Base-by-base conservation (phyloP, 2,888 invertebrate species). In the Monoplex corrugatus region DNA sequence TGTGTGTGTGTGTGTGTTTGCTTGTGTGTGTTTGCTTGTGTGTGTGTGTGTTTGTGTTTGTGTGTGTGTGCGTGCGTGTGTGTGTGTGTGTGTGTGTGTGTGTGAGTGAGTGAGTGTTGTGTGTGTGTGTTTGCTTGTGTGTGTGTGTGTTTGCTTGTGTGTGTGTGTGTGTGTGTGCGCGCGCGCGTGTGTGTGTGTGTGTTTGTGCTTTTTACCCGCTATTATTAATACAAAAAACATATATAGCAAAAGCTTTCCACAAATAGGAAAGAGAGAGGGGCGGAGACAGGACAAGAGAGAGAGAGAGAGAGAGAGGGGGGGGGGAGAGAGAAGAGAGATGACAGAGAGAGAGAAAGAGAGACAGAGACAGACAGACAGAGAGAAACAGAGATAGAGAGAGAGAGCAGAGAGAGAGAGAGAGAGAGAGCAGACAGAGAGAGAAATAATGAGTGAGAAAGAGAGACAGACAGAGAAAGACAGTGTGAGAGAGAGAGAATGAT, bases 31-130 rank as follows among this genome's bases (percentile, higher is more conserved):
- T 3, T 13, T 50, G 50, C 23, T 13, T 50, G 68, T 72, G 68
- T 23, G 68, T 72, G 68, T 35, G 68, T 72, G 68, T 23, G 68
- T 72, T n/a, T 72, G 68, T 72, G 68, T n/a, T 28, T 68, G 68
- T n/a, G 68, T 68, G 68, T n/a, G 68, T 1, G 28, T 28, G 2
- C n/a, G 16, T 50, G 50, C 23, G 50, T 50, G 50, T 50, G 50
- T 50, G 50, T 50, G 50, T 50, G 50, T 50, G 50, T n/a, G n/a
- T n/a, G n/a, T n/a, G n/a, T n/a, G n/a, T 28, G 63, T 68, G 63
- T 68, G 6, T 6, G 2, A n/a, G n/a, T n/a, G n/a, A n/a, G n/a
- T n/a, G n/a, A n/a, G n/a, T n/a, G n/a, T n/a, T n/a, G n/a, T n/a
- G 63, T 68, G n/a, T n/a, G 63, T 68, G 63, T 6, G 6, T 28